A percentile compares a stretch with the other conserved stretches of the same genome.
These are phyloP conservation scores for Hoplodrina blanda DNA, from an alignment of 2,888 invertebrate genomes.

Conservation along the genomic window DNA sequence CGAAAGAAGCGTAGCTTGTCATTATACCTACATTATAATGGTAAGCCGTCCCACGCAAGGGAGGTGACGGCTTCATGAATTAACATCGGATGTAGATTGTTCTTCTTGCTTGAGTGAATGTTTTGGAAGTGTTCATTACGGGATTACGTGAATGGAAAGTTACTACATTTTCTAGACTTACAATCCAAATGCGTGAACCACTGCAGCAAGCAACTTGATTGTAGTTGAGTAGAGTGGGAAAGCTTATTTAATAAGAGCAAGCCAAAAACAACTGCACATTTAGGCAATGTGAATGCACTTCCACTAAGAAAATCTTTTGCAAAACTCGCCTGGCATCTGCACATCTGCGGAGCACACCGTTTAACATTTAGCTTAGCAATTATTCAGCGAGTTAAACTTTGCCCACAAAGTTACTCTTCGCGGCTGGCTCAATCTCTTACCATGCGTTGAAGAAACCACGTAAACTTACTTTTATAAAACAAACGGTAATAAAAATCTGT, in stretches of 20 bases:
- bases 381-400: constrained; percentile 77
- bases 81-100: constrained; percentile 62
- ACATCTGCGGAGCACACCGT: constrained; percentile 63
- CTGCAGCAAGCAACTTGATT: not conserved
- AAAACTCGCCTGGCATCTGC: constrained; percentile 63
- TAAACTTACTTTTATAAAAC: constrained; percentile 36
- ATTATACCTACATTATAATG: constrained; percentile 70
- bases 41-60: constrained; percentile 70
- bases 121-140: constrained; percentile 23
- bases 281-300: constrained; percentile 30
- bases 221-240: too few relatives aligned
- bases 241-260: constrained; percentile 10
- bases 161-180: not conserved
- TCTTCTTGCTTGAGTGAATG: constrained; percentile 53
- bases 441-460: constrained; percentile 64
- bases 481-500: constrained; percentile 5
- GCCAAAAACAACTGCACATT: constrained; percentile 25
- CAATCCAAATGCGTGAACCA: constrained; percentile 10
- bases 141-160: constrained; percentile 1
- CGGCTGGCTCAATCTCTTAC: constrained; percentile 63
- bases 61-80: constrained; percentile 64
- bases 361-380: constrained; percentile 74
- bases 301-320: constrained; percentile 53
- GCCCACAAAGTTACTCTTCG: constrained; percentile 71
- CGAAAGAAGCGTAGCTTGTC: constrained; percentile 69